Evolutionary conservation across 2,113 vertebrate genomes (phyloP).

Genomic region (Hemicordylus capensis): DNA sequence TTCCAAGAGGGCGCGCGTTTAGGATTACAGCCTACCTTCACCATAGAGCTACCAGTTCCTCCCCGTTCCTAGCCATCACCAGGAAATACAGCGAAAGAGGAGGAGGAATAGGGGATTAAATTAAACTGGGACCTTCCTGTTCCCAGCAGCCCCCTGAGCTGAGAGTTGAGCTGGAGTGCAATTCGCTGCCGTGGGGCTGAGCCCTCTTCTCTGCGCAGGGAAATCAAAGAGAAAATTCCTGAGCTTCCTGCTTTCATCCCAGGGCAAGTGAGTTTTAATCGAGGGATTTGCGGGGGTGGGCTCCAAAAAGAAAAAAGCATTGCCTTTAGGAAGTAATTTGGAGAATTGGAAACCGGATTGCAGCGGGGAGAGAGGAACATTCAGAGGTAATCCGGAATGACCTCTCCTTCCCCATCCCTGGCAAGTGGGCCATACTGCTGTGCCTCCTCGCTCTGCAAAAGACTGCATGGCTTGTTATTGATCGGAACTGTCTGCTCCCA

Average conservation of each 20-base stretch:
- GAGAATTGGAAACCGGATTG: neutral
- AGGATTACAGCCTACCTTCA: neutral
- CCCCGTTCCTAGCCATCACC: constrained; percentile 16
- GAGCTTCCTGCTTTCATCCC: neutral
- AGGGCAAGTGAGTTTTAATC: constrained; percentile 14
- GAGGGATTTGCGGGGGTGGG: neutral
- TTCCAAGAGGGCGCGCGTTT: neutral
- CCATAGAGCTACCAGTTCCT: constrained; percentile 28
- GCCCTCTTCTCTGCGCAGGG: neutral
- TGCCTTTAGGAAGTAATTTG: neutral
- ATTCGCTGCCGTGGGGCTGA: neutral
- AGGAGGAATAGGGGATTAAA: constrained; percentile 5
- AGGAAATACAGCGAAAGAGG: constrained; percentile 2
- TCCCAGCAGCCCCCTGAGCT: constrained; percentile 24
- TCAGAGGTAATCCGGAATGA: neutral
- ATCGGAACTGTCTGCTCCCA: neutral
- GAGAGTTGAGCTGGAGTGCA: neutral
- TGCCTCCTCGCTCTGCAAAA: neutral
- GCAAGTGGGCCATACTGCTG: neutral
- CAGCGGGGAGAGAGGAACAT: neutral
- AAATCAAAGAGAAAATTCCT: neutral
- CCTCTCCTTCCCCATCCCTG: no score
- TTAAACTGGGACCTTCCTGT: constrained; percentile 41
- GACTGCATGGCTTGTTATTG: neutral
- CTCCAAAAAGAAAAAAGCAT: neutral